A percentile compares a stretch with the other conserved stretches of the same genome.
These are phyloP conservation scores for Oryzias curvinotus DNA, from an alignment of 2,113 vertebrate species.

Conservation along the genomic window DNA sequence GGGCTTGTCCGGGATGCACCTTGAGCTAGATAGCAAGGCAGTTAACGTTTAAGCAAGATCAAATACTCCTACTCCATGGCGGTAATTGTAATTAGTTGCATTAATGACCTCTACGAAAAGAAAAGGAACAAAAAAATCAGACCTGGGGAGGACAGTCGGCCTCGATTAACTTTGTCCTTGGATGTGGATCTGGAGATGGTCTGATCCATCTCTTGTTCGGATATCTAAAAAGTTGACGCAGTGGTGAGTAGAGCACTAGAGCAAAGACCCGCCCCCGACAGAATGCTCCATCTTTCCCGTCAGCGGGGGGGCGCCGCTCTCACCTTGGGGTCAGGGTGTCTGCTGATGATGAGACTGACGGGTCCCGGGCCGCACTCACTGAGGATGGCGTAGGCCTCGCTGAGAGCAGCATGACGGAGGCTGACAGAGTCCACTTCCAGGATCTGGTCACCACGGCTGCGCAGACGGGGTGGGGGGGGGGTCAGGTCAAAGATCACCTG, in stretches of 20 bases:
- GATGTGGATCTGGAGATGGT: constrained; percentile 87
- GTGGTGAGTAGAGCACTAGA: neutral
- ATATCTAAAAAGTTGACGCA: constrained; percentile 77
- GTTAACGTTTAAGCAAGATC: too few species aligned
- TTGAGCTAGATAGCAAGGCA: constrained; percentile 52
- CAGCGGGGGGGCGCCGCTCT: constrained; percentile 13
- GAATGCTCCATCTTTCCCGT: too few species aligned
- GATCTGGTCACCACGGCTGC: constrained; percentile 93
- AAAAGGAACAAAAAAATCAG: neutral
- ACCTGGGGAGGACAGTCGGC: constrained; percentile 79
- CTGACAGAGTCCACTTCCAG: constrained; percentile 92
- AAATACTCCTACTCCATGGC: too few species aligned
- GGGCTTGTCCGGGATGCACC: constrained; percentile 84
- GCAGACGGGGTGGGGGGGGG: neutral
- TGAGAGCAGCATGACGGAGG: constrained; percentile 87
- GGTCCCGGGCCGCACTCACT: constrained; percentile 94
- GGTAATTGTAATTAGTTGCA: too few species aligned
- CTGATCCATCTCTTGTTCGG: constrained; percentile 97
- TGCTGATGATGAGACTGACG: constrained; percentile 91
- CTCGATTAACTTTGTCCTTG: constrained; percentile 80
- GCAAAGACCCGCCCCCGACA: too few species aligned
- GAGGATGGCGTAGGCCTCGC: constrained; percentile 91
- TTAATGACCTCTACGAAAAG: too few species aligned
- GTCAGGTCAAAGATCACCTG: neutral
- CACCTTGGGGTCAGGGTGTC: constrained; percentile 95